These are phyloP conservation scores for Cyrtonyx montezumae DNA, from an alignment of 2,113 vertebrate genomes.

Conservation along the genomic window DNA sequence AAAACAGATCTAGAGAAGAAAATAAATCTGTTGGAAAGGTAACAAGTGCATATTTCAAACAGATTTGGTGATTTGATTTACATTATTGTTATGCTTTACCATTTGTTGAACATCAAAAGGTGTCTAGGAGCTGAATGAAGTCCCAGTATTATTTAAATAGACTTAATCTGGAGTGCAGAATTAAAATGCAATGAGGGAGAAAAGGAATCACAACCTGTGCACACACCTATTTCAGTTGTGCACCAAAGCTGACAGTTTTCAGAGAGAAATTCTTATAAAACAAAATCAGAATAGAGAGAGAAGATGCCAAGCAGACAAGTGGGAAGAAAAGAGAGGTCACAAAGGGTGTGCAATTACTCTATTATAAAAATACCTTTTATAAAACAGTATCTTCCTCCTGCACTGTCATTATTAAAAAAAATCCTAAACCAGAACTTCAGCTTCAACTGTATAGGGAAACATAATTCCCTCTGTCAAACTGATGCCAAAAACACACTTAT, in stretches of 20 bases:
- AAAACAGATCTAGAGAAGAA: constrained; percentile 43
- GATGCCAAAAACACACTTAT: background rate
- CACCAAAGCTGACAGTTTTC: background rate
- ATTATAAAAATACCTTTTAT: background rate
- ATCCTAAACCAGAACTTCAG: background rate
- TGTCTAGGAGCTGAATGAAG: background rate
- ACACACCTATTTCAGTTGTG: background rate
- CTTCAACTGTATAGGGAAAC: background rate
- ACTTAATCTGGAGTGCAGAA: constrained; percentile 19
- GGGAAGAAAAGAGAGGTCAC: background rate
- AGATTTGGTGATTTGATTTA: constrained; percentile 40
- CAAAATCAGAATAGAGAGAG: background rate
- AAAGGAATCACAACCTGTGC: background rate
- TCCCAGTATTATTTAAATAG: constrained; percentile 24
- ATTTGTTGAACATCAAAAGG: constrained; percentile 24
- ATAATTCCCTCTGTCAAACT: background rate
- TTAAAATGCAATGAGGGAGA: background rate
- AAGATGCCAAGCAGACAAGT: background rate
- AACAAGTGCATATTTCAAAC: constrained; percentile 20
- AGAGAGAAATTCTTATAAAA: background rate
- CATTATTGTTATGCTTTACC: constrained; percentile 33
- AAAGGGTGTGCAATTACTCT: background rate
- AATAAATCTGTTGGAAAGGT: constrained; percentile 52
- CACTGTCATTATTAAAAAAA: background rate
- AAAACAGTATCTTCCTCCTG: background rate